A percentile compares a stretch with the other conserved stretches of the same genome.
phyloP scores from a whole-genome alignment of 2,797 vertebrate genomes.

The Eremophila alpestris region DNA sequence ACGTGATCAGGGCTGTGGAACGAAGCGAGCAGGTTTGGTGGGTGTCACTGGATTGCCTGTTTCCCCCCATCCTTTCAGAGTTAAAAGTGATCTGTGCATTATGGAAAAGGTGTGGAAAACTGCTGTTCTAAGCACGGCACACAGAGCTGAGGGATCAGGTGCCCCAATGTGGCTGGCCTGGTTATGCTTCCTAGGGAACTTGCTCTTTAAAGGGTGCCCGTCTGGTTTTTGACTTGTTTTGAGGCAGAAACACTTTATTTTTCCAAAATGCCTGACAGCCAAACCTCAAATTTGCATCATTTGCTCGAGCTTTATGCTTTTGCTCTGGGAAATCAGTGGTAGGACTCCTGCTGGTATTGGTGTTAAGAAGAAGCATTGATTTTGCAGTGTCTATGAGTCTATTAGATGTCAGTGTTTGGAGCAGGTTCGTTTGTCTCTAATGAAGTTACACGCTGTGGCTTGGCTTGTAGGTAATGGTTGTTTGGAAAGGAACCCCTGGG shows the following conservation, averaged over 20 bases:
- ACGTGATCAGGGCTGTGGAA: not conserved
- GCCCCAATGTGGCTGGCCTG: not conserved
- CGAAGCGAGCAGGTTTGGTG: conserved; percentile 20
- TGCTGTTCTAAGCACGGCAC: not conserved
- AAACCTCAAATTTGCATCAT: not conserved
- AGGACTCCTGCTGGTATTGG: not conserved
- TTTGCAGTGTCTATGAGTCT: not conserved
- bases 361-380: not conserved
- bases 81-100: not conserved
- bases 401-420: not conserved
- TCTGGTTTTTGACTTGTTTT: not conserved
- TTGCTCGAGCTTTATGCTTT: not conserved
- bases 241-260: conserved; percentile 7
- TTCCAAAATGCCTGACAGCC: not conserved
- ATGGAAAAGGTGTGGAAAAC: not conserved
- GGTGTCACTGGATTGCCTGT: not conserved
- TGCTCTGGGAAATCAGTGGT: not conserved
- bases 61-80: not conserved
- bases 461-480: not conserved
- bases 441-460: not conserved
- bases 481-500: not conserved
- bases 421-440: not conserved
- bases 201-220: not conserved
- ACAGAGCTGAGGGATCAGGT: not conserved
- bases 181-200: not conserved